These are phyloP conservation scores for Eriosoma lanigerum DNA, from an alignment of 1,140 invertebrate genomes.

Conservation along the genomic window DNA sequence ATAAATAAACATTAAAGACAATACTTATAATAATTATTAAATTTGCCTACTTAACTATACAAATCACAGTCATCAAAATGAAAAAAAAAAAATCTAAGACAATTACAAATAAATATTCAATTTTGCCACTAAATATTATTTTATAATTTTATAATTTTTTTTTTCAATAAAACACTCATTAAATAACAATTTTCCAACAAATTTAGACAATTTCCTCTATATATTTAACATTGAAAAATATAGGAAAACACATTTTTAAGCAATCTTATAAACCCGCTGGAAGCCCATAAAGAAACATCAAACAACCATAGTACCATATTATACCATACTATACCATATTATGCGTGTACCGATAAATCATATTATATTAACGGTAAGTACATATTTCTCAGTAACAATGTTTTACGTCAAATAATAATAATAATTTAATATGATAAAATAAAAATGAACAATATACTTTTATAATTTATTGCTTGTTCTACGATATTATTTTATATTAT, in stretches of 20 bases:
- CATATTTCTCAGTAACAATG: neutral
- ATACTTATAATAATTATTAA: conserved; percentile 42
- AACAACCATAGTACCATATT: neutral
- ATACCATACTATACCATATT: too few relatives aligned
- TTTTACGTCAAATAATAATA: neutral
- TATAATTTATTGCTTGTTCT: neutral
- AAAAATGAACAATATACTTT: neutral
- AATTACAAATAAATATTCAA: conserved; percentile 31
- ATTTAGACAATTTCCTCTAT: neutral
- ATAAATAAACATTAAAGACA: conserved; percentile 43
- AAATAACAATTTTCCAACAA: conserved; percentile 29
- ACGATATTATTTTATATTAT: neutral
- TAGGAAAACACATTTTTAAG: conserved; percentile 3
- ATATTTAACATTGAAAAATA: conserved; percentile 9
- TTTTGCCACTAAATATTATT: neutral
- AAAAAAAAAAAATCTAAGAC: conserved; percentile 37
- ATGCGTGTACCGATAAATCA: too few relatives aligned
- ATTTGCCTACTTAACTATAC: conserved; percentile 50
- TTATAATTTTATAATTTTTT: neutral
- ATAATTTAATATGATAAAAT: neutral
- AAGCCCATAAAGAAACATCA: conserved; percentile 14
- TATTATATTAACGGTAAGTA: neutral
- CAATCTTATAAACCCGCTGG: conserved; percentile 8
- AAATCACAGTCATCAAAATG: conserved; percentile 51
- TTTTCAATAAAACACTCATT: conserved; percentile 18